Conservation (phyloP, 2,797 vertebrate species). For the Oreonectes daqikongensis region DNA sequence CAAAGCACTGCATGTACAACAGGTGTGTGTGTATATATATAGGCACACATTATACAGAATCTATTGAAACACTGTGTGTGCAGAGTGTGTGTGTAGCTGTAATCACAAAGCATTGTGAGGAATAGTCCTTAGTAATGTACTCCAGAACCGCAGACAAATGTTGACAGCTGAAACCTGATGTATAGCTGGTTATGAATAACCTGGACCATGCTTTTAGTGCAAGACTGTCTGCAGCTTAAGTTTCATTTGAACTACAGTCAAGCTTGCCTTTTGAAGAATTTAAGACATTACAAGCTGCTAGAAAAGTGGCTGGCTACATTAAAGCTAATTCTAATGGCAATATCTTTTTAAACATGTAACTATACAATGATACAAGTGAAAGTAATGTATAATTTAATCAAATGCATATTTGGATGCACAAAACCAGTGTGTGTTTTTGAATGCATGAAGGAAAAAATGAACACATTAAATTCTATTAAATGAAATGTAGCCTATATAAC, state of each 20-base stretch:
- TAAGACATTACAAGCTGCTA: neutral
- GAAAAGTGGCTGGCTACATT: neutral
- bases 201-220: neutral
- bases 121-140: neutral
- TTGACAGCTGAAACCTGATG: neutral
- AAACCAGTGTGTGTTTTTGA: neutral
- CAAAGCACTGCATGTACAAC: slow-evolving; percentile 7
- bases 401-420: neutral
- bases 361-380: neutral
- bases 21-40: neutral
- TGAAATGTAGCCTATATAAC: neutral
- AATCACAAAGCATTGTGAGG: neutral
- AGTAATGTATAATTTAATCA: neutral
- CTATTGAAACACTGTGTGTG: neutral
- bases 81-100: neutral
- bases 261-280: neutral
- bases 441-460: neutral
- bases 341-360: neutral
- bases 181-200: neutral
- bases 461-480: neutral
- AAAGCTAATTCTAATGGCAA: neutral
- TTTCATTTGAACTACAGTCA: neutral
- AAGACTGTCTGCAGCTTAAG: neutral
- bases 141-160: neutral
- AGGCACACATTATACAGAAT: neutral